Base-by-base conservation (phyloP, 2,113 vertebrate species). In the Pseudopodoces humilis region DNA sequence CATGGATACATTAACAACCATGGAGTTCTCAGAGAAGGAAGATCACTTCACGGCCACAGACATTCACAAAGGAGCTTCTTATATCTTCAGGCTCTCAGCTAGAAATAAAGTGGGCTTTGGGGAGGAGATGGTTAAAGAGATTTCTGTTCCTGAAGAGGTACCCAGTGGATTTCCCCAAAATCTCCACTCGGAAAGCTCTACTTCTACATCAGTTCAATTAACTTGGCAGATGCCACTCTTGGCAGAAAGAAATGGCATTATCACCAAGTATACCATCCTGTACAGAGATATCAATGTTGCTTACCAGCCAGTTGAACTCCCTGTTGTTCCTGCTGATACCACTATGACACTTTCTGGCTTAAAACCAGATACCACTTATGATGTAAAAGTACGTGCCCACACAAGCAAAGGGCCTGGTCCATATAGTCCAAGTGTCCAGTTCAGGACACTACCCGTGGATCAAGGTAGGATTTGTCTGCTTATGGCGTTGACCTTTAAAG, bases 381-480 rank as follows among this genome's bases (percentile, higher is more conserved):
- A 99, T 99, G 99, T 99, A 98, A 99, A 99, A 99, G 99, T 99
- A 98, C 99, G 99, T 98, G 99, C 99, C 98, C 99, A 99, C 97
- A 99, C 99, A 98, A 99, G 98, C 99, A 99, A 99, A 98, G 99
- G 99, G 97, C 98, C 99, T 92, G 99, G 99, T 98, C 98, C 99
- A 94, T 99, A 99, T 99, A 99, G 99, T 98, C 99, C 99, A 97
- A 99, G 99, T 99, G 99, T 99, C 98, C 99, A 99, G 98, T 99
- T 99, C 98, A 99, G 99, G 98, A 99, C 99, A 98, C 99, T 99
- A 96, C 99, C 99, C 90, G 98, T 99, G 98, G 98, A 99, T 99
- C 99, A 99, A 99, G 99, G 99, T 99, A 99, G 99, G 99, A 99
- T 98, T 98, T 99, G 98, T 98, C 98, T 99, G 97, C 98, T 98